A percentile compares a stretch with the other conserved stretches of the same genome.
Conservation (phyloP, 2,797 vertebrate genomes). For the Momotus momota region DNA sequence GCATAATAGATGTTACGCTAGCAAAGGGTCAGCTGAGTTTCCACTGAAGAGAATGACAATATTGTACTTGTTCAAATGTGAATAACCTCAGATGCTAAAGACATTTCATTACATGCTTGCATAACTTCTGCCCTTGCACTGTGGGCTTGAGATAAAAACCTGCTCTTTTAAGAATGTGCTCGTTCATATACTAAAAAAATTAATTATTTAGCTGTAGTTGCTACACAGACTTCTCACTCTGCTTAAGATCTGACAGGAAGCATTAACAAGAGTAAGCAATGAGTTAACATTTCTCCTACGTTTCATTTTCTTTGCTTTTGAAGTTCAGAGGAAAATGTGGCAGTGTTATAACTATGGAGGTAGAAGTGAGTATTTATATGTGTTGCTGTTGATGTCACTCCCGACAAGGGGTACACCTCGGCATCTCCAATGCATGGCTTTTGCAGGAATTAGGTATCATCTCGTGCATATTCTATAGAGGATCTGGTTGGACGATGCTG, state of each 20-base stretch:
- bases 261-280: neutral
- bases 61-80: conserved; percentile 11
- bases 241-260: neutral
- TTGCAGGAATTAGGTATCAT: neutral
- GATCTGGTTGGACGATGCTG: neutral
- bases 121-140: neutral
- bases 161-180: neutral
- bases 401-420: neutral
- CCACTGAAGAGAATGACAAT: neutral
- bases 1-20: conserved; percentile 4
- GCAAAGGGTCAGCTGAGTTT: conserved; percentile 26
- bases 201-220: neutral
- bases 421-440: neutral
- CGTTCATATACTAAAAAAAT: neutral
- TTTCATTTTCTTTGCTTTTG: neutral
- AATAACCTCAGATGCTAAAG: conserved; percentile 4
- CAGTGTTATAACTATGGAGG: neutral
- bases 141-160: neutral
- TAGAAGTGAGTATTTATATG: neutral
- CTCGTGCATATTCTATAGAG: neutral
- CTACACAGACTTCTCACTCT: neutral
- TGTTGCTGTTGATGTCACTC: neutral
- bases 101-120: neutral
- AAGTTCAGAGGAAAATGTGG: neutral
- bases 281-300: neutral